Conservation (phyloP, 2,888 invertebrate species). For the Pasiphila rectangulata region DNA sequence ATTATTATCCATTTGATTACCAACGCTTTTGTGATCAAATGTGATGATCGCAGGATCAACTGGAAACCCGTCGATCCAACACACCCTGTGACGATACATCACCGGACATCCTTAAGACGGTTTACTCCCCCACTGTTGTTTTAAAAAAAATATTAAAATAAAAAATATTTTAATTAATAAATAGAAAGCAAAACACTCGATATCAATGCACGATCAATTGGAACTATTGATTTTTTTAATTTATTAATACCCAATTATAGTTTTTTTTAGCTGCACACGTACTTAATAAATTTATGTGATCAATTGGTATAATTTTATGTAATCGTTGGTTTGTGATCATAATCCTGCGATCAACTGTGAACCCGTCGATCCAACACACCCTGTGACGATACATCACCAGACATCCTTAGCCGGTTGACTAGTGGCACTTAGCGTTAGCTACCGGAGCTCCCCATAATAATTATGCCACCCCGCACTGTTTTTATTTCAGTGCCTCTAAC, state of each 20-base stretch:
- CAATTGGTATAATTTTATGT: too few relatives aligned
- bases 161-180: too few relatives aligned
- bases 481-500: constrained; percentile 30
- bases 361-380: constrained; percentile 29
- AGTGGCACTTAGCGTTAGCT: constrained; percentile 74
- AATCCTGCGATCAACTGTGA: not conserved
- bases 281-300: too few relatives aligned
- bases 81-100: constrained; percentile 45
- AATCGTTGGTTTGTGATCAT: not conserved
- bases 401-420: constrained; percentile 75
- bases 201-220: too few relatives aligned
- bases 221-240: too few relatives aligned
- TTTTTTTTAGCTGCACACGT: too few relatives aligned
- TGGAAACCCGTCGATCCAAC: constrained; percentile 24
- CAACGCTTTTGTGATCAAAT: too few relatives aligned
- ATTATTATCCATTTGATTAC: too few relatives aligned
- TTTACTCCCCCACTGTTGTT: too few relatives aligned
- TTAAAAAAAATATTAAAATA: too few relatives aligned
- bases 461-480: constrained; percentile 33
- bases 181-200: too few relatives aligned
- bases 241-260: not conserved
- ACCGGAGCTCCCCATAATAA: constrained; percentile 36
- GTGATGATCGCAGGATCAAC: not conserved
- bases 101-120: constrained; percentile 74
- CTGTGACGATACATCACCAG: constrained; percentile 52